Evolutionary conservation across 2,113 vertebrate species (phyloP), one percentile per base, ranked within the genome.

Genomic region (Clarias batrachus): DNA sequence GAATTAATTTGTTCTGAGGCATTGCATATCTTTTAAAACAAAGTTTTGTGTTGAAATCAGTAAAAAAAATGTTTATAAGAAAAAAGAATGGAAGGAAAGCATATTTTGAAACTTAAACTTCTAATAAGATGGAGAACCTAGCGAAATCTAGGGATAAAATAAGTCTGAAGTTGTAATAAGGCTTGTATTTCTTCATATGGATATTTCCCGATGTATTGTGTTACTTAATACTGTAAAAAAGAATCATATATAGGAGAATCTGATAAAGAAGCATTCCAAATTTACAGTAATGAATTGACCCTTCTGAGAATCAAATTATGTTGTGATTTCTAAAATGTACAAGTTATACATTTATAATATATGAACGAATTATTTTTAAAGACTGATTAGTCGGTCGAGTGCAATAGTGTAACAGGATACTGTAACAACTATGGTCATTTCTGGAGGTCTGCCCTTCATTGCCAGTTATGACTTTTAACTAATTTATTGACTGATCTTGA

Each of bases 321-420:
- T 85, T 86, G 66, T 90, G 16, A 71, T 33, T 83, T 83, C 66
- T 73, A 71, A 33, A 66, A 21, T 79, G 74, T 37, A 85, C 74
- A 79, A 85, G 37, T 91, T 87, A 81, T 83, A 85, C 73, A 84
- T 88, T 65, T 59, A 82, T 65, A 62, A 48, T 82, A 82, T 85
- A 84, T 57, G 86, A 89, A 83, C 73, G 78, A 83, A 85, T 85
- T 4, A 60, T 78, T 87, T 76, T 71, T 52, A 78, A 77, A 91
- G 37, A 71, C 85, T 87, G 86, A 82, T 25, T 91, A 52, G 87
- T 87, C 83, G 76, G 68, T 90, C 33, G 76, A 86, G 90, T 94
- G 92, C 91, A 93, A 92, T 92, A 93, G 41, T 87, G 66, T 82
- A 82, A 81, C 33, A 63, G 59, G 68, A 74, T 81, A 48, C 48